phyloP scores from a whole-genome alignment of 2,113 vertebrate species.

The Poecilia latipinna region DNA sequence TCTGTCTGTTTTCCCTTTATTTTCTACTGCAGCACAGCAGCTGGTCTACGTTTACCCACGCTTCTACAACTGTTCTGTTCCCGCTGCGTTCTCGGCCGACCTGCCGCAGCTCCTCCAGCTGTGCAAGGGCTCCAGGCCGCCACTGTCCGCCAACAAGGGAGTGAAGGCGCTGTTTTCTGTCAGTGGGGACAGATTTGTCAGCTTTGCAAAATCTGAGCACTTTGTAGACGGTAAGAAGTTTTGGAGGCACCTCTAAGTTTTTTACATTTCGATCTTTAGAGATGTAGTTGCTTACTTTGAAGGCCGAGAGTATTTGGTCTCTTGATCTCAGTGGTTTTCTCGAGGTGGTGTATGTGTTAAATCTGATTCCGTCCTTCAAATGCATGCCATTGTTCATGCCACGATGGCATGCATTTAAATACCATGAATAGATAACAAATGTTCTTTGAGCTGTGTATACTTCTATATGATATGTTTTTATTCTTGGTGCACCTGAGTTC shows the following conservation, averaged over 20 bases:
- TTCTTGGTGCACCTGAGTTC: background rate
- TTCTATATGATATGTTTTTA: background rate
- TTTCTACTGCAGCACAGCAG: slow-evolving; percentile 81
- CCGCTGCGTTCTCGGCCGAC: slow-evolving; percentile 76
- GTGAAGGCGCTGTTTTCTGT: slow-evolving; percentile 80
- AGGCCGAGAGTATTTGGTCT: too few species aligned
- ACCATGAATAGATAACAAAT: background rate
- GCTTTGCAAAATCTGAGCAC: slow-evolving; percentile 86
- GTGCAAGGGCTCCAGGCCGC: slow-evolving; percentile 73
- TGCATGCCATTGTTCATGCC: too few species aligned
- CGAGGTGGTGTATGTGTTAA: too few species aligned
- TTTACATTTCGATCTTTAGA: background rate
- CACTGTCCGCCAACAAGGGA: slow-evolving; percentile 50
- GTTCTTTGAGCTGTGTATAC: background rate
- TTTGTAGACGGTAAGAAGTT: slow-evolving; percentile 86
- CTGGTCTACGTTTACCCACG: slow-evolving; percentile 85
- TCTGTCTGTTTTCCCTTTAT: background rate
- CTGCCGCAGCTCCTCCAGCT: slow-evolving; percentile 81
- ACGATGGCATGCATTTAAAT: too few species aligned
- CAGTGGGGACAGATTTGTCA: slow-evolving; percentile 83
- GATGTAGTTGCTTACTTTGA: background rate
- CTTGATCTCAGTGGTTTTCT: too few species aligned
- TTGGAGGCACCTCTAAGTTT: background rate
- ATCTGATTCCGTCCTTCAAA: too few species aligned
- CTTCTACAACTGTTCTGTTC: slow-evolving; percentile 89